phyloP scores from a whole-genome alignment of 1,140 invertebrate genomes.

The Neodiprion pinetum region DNA sequence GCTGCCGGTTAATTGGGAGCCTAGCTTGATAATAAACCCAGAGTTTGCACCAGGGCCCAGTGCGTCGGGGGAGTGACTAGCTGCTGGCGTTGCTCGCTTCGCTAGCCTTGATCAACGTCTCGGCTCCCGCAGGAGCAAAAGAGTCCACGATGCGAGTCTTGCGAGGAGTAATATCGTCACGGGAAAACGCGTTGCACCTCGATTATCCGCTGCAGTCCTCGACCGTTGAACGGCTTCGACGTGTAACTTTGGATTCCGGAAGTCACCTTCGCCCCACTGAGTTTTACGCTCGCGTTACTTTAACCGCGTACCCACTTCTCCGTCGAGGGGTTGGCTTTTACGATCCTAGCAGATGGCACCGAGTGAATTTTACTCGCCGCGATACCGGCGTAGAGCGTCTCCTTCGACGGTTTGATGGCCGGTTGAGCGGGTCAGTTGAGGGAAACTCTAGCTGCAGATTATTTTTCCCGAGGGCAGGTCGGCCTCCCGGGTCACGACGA shows the following conservation, averaged over 20 bases:
- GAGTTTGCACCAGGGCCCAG: slow-evolving; percentile 49
- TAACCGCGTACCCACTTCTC: background rate
- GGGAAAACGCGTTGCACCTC: no score
- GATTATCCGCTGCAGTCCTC: no score
- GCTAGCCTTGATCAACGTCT: background rate
- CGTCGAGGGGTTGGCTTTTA: background rate
- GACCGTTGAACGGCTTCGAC: no score
- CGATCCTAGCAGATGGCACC: background rate
- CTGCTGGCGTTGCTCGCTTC: background rate
- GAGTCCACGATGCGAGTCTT: no score
- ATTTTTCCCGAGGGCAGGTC: no score
- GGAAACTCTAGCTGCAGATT: background rate
- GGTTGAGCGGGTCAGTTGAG: background rate
- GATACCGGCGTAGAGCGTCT: background rate
- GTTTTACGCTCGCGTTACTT: background rate
- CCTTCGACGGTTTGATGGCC: background rate
- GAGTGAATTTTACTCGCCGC: background rate
- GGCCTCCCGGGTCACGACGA: no score
- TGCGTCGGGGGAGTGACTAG: slow-evolving; percentile 25
- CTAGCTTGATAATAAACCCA: slow-evolving; percentile 67
- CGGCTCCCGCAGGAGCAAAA: no score
- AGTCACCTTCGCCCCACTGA: background rate
- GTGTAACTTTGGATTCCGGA: background rate
- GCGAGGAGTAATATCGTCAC: no score
- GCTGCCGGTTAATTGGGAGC: slow-evolving; percentile 71